Conservation (phyloP, 2,113 vertebrate species). For the Antechinus flavipes region DNA sequence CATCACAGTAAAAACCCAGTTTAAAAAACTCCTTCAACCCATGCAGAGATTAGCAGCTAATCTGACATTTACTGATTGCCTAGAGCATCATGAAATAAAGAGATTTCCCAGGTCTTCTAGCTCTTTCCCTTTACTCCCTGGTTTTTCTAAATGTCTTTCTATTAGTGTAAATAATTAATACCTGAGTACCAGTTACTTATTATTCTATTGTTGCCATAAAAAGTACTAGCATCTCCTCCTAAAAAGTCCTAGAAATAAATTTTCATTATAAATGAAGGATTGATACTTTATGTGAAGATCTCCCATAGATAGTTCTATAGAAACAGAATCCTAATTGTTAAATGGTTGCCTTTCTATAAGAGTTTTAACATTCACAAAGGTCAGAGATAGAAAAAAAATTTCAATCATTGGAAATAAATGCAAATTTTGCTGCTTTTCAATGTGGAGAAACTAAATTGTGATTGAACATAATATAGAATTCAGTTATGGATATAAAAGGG, state of each 20-base stretch:
- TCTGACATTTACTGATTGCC: neutral
- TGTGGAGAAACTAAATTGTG: neutral
- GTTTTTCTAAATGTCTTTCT: neutral
- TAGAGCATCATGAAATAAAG: neutral
- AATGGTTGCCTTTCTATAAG: conserved; percentile 39
- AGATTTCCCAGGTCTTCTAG: neutral
- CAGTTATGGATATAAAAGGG: neutral
- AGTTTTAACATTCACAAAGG: conserved; percentile 33
- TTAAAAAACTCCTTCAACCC: neutral
- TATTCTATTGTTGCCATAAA: neutral
- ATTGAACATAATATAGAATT: neutral
- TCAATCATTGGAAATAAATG: conserved; percentile 40
- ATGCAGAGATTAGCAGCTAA: neutral
- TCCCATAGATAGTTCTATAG: neutral
- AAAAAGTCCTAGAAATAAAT: neutral
- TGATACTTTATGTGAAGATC: neutral
- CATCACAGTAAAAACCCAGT: neutral
- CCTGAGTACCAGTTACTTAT: conserved; percentile 20
- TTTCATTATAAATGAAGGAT: neutral
- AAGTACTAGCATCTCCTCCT: neutral
- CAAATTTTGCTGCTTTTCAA: neutral
- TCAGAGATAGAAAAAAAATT: conserved; percentile 39
- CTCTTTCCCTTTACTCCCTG: neutral
- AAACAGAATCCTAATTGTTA: conserved; percentile 2
- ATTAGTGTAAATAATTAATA: neutral